A percentile compares a stretch with the other conserved stretches of the same genome.
phyloP scores from a whole-genome alignment of 2,113 vertebrate species.

The Leucoraja erinaceus region DNA sequence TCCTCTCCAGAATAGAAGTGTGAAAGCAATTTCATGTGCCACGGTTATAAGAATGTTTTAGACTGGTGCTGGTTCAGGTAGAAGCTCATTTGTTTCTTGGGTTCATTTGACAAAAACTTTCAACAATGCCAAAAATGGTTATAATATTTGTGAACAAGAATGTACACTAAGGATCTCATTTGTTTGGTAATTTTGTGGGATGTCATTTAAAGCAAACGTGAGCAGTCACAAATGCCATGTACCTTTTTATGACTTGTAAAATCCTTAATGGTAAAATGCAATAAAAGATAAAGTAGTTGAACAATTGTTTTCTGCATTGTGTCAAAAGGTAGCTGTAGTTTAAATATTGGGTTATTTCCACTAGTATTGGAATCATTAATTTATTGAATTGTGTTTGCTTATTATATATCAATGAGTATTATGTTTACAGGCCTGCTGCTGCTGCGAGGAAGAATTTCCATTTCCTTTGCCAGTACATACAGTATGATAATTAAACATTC shows the following conservation, averaged over 20 bases:
- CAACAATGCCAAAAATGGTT: constrained; percentile 60
- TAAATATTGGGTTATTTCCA: background rate
- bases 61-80: constrained; percentile 69
- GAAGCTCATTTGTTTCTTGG: constrained; percentile 60
- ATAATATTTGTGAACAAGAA: constrained; percentile 63
- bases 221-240: constrained; percentile 53
- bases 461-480: too few species aligned
- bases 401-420: too few species aligned
- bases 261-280: constrained; percentile 67
- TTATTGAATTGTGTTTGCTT: too few species aligned
- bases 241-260: constrained; percentile 67
- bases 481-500: too few species aligned
- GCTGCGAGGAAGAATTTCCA: too few species aligned
- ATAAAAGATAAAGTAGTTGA: constrained; percentile 57
- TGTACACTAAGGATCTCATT: constrained; percentile 59
- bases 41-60: constrained; percentile 59
- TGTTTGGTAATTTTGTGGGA: constrained; percentile 60
- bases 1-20: constrained; percentile 50
- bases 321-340: background rate
- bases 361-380: too few species aligned
- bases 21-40: constrained; percentile 65
- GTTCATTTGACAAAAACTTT: constrained; percentile 44
- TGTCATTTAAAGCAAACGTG: constrained; percentile 57
- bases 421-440: too few species aligned
- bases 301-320: constrained; percentile 6